Evolutionary conservation across 2,888 invertebrate species (phyloP).

Genomic region (Pteria penguin): DNA sequence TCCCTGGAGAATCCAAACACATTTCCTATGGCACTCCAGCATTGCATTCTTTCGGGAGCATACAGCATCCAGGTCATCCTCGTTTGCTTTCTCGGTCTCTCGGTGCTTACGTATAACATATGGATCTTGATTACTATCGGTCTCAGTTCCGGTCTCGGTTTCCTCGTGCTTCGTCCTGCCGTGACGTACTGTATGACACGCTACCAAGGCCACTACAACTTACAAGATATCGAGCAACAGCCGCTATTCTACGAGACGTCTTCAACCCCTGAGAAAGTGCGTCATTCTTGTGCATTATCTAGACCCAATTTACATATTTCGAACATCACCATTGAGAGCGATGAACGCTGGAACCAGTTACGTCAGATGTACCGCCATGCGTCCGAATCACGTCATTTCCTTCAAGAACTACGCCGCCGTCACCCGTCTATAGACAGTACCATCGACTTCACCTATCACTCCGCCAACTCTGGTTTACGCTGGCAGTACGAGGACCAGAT

Average conservation of each 20-base stretch:
- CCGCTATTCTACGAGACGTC: background rate
- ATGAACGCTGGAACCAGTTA: background rate
- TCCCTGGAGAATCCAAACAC: background rate
- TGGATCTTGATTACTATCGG: conserved; percentile 18
- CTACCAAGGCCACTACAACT: background rate
- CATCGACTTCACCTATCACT: background rate
- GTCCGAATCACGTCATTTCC: background rate
- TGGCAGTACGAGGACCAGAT: conserved; percentile 1
- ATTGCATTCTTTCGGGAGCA: background rate
- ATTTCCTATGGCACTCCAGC: conserved; percentile 10
- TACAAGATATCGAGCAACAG: background rate
- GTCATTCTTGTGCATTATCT: background rate
- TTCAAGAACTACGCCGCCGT: background rate
- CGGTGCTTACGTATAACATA: conserved; percentile 1
- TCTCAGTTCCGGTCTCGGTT: conserved; percentile 10
- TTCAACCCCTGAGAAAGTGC: background rate
- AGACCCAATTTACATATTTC: background rate
- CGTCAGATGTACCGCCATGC: background rate
- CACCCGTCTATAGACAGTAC: background rate
- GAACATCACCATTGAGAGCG: background rate
- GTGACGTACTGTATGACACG: background rate
- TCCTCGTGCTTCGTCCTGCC: conserved; percentile 10
- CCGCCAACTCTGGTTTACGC: background rate
- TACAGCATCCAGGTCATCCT: background rate
- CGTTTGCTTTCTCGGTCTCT: conserved; percentile 1